Conservation (phyloP, 2,113 vertebrate species). For the Phrynocephalus versicolor region DNA sequence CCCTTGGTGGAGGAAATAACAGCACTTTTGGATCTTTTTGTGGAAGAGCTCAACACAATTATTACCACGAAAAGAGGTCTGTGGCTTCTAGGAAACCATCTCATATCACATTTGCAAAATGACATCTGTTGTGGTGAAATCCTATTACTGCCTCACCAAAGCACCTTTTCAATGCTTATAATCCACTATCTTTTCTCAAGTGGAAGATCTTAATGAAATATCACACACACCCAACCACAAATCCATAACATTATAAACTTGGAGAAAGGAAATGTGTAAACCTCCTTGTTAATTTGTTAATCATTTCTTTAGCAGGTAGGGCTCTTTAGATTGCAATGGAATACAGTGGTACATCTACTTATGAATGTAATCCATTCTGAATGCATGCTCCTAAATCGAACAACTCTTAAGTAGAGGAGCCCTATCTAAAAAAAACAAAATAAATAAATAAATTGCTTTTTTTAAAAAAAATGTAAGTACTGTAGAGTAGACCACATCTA, state of each 20-base stretch:
- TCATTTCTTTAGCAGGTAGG: not conserved
- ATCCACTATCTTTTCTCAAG: conserved; percentile 4
- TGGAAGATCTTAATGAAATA: not conserved
- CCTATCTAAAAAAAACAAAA: too few species aligned
- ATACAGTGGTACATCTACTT: too few species aligned
- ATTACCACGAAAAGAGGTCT: not conserved
- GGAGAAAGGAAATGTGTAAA: not conserved
- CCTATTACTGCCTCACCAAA: conserved; percentile 1
- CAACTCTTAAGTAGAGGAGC: too few species aligned
- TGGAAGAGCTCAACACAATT: not conserved
- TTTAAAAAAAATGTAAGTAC: too few species aligned
- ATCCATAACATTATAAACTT: not conserved
- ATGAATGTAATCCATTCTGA: too few species aligned
- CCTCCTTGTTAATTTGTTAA: not conserved
- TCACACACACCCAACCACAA: not conserved
- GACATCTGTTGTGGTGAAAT: conserved; percentile 22
- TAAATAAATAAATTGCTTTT: too few species aligned
- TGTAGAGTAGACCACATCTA: too few species aligned
- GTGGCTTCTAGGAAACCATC: not conserved
- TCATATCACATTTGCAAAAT: not conserved
- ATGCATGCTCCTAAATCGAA: too few species aligned
- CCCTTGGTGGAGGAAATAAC: not conserved
- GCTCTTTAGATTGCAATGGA: not conserved
- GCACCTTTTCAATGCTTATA: not conserved
- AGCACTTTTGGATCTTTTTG: not conserved